phyloP scores from a whole-genome alignment of 1,140 invertebrate genomes.

The Mylabris phalerata region DNA sequence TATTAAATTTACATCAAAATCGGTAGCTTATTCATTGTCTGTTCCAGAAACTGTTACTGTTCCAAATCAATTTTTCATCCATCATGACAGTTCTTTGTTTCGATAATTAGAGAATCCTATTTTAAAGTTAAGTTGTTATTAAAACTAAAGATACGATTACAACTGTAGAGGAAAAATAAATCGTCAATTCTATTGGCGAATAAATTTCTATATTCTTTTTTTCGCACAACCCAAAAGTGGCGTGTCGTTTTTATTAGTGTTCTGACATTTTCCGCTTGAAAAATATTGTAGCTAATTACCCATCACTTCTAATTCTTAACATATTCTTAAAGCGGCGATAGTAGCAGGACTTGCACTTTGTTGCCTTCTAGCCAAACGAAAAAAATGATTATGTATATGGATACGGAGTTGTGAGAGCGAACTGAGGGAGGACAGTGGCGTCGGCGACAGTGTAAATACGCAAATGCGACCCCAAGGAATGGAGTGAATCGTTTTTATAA shows the following conservation, averaged over 20 bases:
- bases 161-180: no score
- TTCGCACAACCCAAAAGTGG: conserved; percentile 26
- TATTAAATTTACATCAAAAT: no score
- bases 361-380: neutral
- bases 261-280: conserved; percentile 46
- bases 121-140: no score
- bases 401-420: neutral
- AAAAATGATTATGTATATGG: neutral
- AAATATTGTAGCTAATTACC: conserved; percentile 43
- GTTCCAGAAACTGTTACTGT: no score
- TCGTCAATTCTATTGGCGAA: no score
- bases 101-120: no score
- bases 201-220: conserved; percentile 23
- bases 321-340: conserved; percentile 10
- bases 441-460: conserved; percentile 17
- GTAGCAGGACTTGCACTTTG: conserved; percentile 19
- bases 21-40: no score
- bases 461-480: conserved; percentile 18
- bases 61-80: no score
- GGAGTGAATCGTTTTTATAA: conserved; percentile 26
- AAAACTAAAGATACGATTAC: no score
- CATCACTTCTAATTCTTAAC: conserved; percentile 38
- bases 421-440: neutral
- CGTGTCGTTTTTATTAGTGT: conserved; percentile 48
- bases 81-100: no score